A percentile compares a stretch with the other conserved stretches of the same genome.
Conservation (phyloP, 2,888 invertebrate species). For the Dryococelus australis region DNA sequence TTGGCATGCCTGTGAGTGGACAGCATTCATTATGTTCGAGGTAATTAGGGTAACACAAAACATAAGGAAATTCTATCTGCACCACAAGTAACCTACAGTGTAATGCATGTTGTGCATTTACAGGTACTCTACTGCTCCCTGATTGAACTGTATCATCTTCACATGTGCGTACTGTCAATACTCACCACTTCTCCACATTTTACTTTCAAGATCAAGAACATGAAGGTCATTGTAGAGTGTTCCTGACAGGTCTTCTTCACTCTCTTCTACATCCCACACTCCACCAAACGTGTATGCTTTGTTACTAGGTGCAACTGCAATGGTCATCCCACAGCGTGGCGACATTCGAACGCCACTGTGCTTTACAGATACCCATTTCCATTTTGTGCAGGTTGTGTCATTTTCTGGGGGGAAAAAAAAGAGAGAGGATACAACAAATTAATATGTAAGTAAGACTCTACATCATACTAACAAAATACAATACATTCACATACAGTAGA, state of each 20-base stretch:
- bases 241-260: constrained; percentile 81
- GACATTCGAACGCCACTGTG: constrained; percentile 70
- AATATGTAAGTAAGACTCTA: no score
- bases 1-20: no score
- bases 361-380: constrained; percentile 75
- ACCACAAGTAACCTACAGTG: no score
- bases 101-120: no score
- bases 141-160: neutral
- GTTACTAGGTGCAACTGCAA: constrained; percentile 68
- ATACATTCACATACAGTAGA: no score
- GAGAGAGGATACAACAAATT: constrained; percentile 28
- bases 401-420: constrained; percentile 67
- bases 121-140: no score
- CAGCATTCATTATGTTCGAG: no score
- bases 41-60: no score
- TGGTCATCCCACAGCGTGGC: constrained; percentile 73
- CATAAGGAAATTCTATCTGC: no score
- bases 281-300: constrained; percentile 87
- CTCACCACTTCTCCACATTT: constrained; percentile 74
- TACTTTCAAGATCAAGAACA: constrained; percentile 75
- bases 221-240: constrained; percentile 83
- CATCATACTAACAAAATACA: no score
- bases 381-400: constrained; percentile 68
- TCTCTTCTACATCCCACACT: constrained; percentile 78
- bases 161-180: constrained; percentile 24